A percentile compares a stretch with the other conserved stretches of the same genome.
phyloP scores from a whole-genome alignment of 2,113 vertebrate species.

The Tachysurus vachellii region DNA sequence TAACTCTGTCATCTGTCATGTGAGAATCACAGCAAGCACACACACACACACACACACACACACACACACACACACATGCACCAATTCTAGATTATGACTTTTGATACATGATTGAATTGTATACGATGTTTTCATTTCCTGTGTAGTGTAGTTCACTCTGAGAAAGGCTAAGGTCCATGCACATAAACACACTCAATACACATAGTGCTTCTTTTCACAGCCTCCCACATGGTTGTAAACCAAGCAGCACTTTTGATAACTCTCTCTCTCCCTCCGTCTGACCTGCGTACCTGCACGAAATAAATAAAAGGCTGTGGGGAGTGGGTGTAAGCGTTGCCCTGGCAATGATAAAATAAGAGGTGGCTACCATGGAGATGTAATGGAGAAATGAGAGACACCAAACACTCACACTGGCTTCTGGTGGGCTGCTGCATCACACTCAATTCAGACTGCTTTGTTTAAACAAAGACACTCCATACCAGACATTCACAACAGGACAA shows the following conservation, averaged over 20 bases:
- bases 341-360: slow-evolving; percentile 47
- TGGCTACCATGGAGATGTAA: slow-evolving; percentile 52
- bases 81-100: slow-evolving; percentile 36
- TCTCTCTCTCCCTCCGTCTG: slow-evolving; percentile 24
- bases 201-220: slow-evolving; percentile 10
- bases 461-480: not conserved
- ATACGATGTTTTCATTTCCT: slow-evolving; percentile 23
- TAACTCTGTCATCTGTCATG: not conserved
- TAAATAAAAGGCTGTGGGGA: slow-evolving; percentile 41
- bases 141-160: not conserved
- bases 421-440: slow-evolving; percentile 17
- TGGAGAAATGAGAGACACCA: slow-evolving; percentile 42
- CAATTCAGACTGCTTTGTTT: not conserved
- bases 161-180: slow-evolving; percentile 24
- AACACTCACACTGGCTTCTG: slow-evolving; percentile 17
- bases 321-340: slow-evolving; percentile 52
- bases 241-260: slow-evolving; percentile 25
- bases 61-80: not conserved
- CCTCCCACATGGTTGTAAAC: slow-evolving; percentile 25
- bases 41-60: not conserved
- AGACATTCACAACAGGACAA: not conserved
- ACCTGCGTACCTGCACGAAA: slow-evolving; percentile 46
- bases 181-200: slow-evolving; percentile 31
- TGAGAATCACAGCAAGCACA: not conserved
- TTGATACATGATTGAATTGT: not conserved